Conservation (phyloP, 2,113 vertebrate species). For the Pandion haliaetus region DNA sequence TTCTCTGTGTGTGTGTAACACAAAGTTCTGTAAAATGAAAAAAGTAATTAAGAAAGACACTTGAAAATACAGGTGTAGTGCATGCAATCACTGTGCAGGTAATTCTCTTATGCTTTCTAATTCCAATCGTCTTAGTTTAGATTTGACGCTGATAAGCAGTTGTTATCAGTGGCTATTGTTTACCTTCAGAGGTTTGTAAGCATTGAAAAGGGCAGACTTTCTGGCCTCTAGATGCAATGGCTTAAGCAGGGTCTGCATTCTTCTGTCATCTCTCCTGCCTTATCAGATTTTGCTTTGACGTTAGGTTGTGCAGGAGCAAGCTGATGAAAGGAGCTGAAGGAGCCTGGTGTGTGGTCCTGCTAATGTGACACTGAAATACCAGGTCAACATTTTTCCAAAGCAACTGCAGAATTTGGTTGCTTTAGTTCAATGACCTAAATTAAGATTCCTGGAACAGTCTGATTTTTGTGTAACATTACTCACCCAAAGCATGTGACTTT, state of each 20-base stretch:
- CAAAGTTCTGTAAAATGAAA: not conserved
- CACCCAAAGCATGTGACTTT: not conserved
- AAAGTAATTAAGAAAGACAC: not conserved
- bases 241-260: not conserved
- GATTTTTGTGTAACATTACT: not conserved
- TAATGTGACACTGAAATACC: not conserved
- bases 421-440: slow-evolving; percentile 12
- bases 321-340: not conserved
- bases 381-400: not conserved
- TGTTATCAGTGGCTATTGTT: not conserved
- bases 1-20: not conserved
- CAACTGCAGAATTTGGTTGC: not conserved
- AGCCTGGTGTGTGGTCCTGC: not conserved
- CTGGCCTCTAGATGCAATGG: not conserved
- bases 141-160: not conserved
- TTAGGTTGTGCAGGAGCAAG: not conserved
- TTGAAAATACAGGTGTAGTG: not conserved
- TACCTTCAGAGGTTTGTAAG: not conserved
- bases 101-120: not conserved
- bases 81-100: not conserved
- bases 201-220: not conserved
- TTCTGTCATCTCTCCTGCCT: not conserved
- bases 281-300: not conserved
- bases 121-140: not conserved
- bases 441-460: not conserved